phyloP scores from a whole-genome alignment of 2,888 invertebrate species.

The Drosophila meridionalis region DNA sequence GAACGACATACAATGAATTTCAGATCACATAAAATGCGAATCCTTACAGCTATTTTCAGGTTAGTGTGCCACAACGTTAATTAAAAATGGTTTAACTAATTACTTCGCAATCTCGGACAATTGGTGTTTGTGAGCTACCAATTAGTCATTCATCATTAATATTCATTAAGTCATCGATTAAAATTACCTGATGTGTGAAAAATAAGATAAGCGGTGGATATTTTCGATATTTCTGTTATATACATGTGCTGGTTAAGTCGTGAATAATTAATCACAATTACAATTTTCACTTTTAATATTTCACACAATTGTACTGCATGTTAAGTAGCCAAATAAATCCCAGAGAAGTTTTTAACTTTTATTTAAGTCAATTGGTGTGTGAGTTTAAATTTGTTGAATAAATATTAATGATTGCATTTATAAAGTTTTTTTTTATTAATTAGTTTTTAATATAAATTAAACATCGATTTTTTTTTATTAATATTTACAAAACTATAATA shows the following conservation, averaged over 20 bases:
- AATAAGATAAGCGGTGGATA: slow-evolving; percentile 13
- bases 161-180: slow-evolving; percentile 46
- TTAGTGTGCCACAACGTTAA: background rate
- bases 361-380: background rate
- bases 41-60: slow-evolving; percentile 3
- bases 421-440: no score
- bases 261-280: slow-evolving; percentile 38
- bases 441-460: no score
- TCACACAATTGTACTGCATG: background rate
- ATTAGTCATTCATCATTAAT: slow-evolving; percentile 32
- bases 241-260: background rate
- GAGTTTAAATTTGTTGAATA: background rate
- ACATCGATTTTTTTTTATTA: no score
- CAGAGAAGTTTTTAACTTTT: no score
- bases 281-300: slow-evolving; percentile 11
- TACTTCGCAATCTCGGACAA: slow-evolving; percentile 3
- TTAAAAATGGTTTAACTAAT: slow-evolving; percentile 1
- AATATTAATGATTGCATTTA: no score
- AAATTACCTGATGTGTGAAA: slow-evolving; percentile 28
- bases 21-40: slow-evolving; percentile 2
- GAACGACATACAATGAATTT: slow-evolving; percentile 27
- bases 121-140: background rate
- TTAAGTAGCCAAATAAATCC: background rate
- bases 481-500: no score
- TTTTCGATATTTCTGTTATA: slow-evolving; percentile 1